phyloP scores from a whole-genome alignment of 2,113 vertebrate genomes.

The Microtus ochrogaster region DNA sequence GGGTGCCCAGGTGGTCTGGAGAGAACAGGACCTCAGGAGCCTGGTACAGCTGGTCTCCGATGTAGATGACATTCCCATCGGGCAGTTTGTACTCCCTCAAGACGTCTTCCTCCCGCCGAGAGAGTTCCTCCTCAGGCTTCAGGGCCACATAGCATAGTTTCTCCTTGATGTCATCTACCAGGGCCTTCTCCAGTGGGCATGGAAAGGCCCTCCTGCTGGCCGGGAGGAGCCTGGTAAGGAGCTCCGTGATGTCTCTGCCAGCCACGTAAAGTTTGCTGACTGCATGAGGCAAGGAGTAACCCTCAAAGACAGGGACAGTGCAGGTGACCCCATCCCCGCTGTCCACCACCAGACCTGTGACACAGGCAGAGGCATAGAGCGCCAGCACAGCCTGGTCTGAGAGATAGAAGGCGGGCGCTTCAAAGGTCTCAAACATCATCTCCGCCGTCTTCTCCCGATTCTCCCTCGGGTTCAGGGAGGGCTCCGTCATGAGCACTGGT shows the following conservation, averaged over 20 bases:
- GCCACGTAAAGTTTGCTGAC: constrained; percentile 81
- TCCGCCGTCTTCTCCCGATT: constrained; percentile 77
- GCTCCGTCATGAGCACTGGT: constrained; percentile 81
- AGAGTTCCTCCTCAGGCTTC: constrained; percentile 61
- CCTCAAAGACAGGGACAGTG: constrained; percentile 81
- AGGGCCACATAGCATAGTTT: constrained; percentile 83
- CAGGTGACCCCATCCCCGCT: constrained; percentile 80
- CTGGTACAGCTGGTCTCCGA: constrained; percentile 70
- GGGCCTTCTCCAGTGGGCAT: constrained; percentile 72
- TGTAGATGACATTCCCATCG: neutral
- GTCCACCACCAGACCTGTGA: constrained; percentile 84
- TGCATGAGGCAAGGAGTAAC: constrained; percentile 80
- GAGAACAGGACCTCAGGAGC: constrained; percentile 80
- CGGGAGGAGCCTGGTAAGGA: constrained; percentile 81
- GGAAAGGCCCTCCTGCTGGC: constrained; percentile 73
- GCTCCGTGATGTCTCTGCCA: constrained; percentile 78
- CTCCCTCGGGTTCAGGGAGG: constrained; percentile 79
- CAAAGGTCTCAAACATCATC: constrained; percentile 84
- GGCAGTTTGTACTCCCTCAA: constrained; percentile 65
- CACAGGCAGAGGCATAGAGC: constrained; percentile 73
- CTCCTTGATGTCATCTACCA: constrained; percentile 82
- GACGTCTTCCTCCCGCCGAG: constrained; percentile 36
- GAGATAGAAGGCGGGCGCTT: constrained; percentile 80
- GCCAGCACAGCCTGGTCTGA: constrained; percentile 81
- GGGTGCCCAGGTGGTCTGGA: constrained; percentile 56